Conservation (phyloP, 92 coral and sea anemone species). For the Montipora capitata region DNA sequence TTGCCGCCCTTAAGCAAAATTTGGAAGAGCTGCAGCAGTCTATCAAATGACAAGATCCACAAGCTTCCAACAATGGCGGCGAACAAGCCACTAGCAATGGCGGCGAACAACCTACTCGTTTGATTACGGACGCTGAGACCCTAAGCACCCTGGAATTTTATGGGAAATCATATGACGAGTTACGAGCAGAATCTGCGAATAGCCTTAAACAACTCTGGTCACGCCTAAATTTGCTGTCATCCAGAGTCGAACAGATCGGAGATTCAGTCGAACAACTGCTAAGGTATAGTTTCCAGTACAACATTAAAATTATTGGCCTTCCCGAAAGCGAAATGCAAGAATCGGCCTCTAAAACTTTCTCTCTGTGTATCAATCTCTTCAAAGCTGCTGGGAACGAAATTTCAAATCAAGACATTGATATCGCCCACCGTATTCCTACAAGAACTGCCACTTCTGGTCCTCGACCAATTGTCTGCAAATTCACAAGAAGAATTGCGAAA, state of each 20-base stretch:
- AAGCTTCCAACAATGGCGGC: no score
- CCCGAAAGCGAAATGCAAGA: slow-evolving; percentile 2
- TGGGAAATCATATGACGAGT: neutral
- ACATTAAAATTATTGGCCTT: slow-evolving; percentile 16
- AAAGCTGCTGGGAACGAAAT: slow-evolving; percentile 43
- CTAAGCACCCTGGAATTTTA: neutral
- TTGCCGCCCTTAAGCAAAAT: no score
- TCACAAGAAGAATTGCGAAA: no score
- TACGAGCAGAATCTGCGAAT: no score
- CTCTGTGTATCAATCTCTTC: slow-evolving; percentile 44
- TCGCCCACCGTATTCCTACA: neutral
- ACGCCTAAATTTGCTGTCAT: neutral
- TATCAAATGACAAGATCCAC: no score
- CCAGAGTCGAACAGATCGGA: neutral
- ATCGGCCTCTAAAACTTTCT: slow-evolving; percentile 48
- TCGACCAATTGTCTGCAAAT: slow-evolving; percentile 13
- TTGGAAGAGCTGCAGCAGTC: no score
- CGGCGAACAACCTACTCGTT: no score
- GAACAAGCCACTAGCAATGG: no score
- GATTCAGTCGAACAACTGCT: neutral
- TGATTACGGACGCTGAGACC: neutral
- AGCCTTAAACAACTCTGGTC: no score
- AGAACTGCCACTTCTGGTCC: slow-evolving; percentile 60
- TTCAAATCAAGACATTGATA: slow-evolving; percentile 43
- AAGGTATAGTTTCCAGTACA: neutral